Percentiles rank a stretch among this genome's conserved stretches.
These are phyloP conservation scores for Conomelus anceps DNA, from an alignment of 2,888 invertebrate genomes.

Conservation along the genomic window DNA sequence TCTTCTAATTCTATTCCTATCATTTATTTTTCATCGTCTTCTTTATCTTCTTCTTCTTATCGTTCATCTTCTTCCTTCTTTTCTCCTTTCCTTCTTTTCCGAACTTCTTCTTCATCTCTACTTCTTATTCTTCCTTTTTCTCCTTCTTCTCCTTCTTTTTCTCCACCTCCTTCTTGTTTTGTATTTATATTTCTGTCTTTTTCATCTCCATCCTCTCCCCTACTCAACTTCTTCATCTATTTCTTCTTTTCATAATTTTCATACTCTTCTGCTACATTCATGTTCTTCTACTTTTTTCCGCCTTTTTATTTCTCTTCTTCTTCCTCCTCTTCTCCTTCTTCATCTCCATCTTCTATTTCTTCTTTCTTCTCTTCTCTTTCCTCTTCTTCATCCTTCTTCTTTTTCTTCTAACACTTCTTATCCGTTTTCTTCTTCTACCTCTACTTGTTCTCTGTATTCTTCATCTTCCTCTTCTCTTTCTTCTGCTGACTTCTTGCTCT, in stretches of 20 bases:
- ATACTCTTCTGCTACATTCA: not conserved
- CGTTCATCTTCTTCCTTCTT: not conserved
- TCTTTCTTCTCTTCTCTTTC: not conserved
- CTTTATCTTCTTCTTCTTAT: not conserved
- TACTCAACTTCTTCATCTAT: not conserved
- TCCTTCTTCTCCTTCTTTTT: not conserved
- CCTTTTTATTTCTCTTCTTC: not conserved
- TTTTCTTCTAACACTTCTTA: not conserved
- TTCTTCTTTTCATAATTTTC: not conserved
- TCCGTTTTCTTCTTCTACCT: not conserved
- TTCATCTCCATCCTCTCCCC: too few relatives aligned
- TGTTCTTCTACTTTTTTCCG: not conserved
- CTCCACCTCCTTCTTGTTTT: too few relatives aligned
- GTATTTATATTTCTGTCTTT: too few relatives aligned
- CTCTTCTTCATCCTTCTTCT: not conserved
- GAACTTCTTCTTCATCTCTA: not conserved
- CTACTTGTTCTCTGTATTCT: constrained; percentile 9
- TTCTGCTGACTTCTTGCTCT: constrained; percentile 5
- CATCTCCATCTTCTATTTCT: not conserved
- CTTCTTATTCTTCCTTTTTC: not conserved
- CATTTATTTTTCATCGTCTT: not conserved
- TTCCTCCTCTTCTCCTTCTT: not conserved
- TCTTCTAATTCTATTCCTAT: not conserved
- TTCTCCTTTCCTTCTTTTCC: not conserved
- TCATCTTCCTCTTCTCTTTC: constrained; percentile 18